Evolutionary conservation across 2,113 vertebrate species (phyloP).

Genomic region (Gadus macrocephalus): DNA sequence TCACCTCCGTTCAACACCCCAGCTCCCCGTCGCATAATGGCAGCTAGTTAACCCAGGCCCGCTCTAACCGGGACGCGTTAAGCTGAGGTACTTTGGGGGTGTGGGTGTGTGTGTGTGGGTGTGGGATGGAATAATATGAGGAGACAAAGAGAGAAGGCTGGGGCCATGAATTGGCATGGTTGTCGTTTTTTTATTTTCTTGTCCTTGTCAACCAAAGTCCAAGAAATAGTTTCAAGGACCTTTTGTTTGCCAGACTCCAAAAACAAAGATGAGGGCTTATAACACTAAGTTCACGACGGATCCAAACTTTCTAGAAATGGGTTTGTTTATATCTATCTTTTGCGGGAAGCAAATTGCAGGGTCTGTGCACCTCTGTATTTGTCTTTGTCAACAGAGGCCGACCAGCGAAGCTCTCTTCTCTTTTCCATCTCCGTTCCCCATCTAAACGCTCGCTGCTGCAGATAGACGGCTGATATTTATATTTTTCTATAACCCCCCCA

Average conservation of each 20-base stretch:
- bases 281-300: no score
- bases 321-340: no score
- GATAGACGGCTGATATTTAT: not conserved
- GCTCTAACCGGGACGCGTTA: conserved; percentile 12
- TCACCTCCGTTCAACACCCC: conserved; percentile 47
- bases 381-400: not conserved
- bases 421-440: not conserved
- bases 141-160: no score
- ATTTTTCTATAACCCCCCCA: conserved; percentile 14
- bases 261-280: no score
- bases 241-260: no score
- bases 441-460: not conserved
- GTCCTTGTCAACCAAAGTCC: no score
- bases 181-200: conserved; percentile 1
- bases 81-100: not conserved
- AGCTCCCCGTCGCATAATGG: conserved; percentile 33
- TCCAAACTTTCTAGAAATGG: no score
- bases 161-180: conserved; percentile 4
- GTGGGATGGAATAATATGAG: no score
- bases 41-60: conserved; percentile 41
- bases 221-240: no score
- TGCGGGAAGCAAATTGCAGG: not conserved
- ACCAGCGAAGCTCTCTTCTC: not conserved
- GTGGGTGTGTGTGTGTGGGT: not conserved
- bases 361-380: no score